Percentiles rank a stretch among this genome's conserved stretches.
Evolutionary conservation across 2,888 invertebrate species (phyloP).

Genomic region (Dynastes maya): DNA sequence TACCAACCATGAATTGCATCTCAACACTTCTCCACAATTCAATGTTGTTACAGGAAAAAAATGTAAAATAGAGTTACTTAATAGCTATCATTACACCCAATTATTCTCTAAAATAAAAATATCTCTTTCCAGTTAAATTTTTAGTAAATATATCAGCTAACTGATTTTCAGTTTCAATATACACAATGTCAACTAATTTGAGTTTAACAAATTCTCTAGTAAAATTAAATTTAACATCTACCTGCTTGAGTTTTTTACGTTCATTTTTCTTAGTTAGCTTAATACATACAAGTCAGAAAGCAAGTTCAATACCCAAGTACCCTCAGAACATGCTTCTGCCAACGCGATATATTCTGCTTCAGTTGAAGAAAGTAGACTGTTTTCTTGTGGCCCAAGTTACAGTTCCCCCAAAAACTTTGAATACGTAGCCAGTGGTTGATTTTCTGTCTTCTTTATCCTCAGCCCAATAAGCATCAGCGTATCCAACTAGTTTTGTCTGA

Average conservation of each 20-base stretch:
- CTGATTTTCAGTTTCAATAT: background rate
- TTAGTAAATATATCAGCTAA: background rate
- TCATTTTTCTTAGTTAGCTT: background rate
- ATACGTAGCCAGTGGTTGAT: background rate
- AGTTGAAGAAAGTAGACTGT: background rate
- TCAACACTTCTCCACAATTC: background rate
- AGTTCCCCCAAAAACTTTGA: slow-evolving; percentile 61
- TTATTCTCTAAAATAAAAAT: slow-evolving; percentile 5
- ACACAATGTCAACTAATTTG: too few species aligned
- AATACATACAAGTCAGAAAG: background rate
- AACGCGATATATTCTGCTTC: background rate
- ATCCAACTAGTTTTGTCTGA: too few species aligned
- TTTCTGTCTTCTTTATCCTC: too few species aligned
- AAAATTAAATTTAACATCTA: slow-evolving; percentile 1
- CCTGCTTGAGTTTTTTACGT: background rate
- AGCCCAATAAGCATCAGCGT: too few species aligned
- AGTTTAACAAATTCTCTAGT: background rate
- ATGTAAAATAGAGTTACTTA: background rate
- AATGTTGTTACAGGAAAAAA: background rate
- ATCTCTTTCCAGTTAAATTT: background rate
- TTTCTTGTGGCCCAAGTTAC: background rate
- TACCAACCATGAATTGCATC: background rate
- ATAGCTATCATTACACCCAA: background rate
- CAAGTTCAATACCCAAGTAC: slow-evolving; percentile 1
- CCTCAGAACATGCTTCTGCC: slow-evolving; percentile 12